Conservation (phyloP, 2,888 invertebrate genomes). For the Parnassius orleans region DNA sequence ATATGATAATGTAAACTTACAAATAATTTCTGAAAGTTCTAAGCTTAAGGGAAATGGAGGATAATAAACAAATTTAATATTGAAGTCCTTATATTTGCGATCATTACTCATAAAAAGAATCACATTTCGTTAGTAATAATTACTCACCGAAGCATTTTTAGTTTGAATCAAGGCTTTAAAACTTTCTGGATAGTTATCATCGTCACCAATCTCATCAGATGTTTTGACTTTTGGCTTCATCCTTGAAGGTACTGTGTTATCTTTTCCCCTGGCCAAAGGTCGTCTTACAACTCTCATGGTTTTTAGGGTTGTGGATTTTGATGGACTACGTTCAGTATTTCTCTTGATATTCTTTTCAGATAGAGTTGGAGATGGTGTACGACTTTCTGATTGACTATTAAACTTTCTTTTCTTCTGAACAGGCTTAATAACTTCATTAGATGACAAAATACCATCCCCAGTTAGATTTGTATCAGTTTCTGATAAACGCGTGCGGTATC, state of each 20-base stretch:
- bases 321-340: conserved; percentile 11
- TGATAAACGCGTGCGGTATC: conserved; percentile 55
- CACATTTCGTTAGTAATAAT: conserved; percentile 25
- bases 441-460: conserved; percentile 54
- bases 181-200: conserved; percentile 26
- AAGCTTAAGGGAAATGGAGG: conserved; percentile 13
- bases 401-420: conserved; percentile 58
- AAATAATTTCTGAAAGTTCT: conserved; percentile 26
- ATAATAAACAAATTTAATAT: conserved; percentile 27
- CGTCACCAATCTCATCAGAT: conserved; percentile 22
- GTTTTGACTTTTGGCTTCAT: conserved; percentile 19
- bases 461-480: conserved; percentile 70
- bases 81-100: conserved; percentile 27
- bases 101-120: conserved; percentile 21
- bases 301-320: conserved; percentile 5
- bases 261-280: conserved; percentile 12
- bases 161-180: conserved; percentile 81
- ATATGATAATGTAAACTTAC: conserved; percentile 24
- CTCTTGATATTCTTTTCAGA: conserved; percentile 11
- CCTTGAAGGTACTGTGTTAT: conserved; percentile 4
- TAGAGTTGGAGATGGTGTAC: conserved; percentile 3
- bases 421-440: conserved; percentile 60
- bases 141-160: conserved; percentile 77
- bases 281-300: conserved; percentile 25
- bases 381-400: conserved; percentile 46